A percentile compares a stretch with the other conserved stretches of the same genome.
phyloP scores from a whole-genome alignment of 1,140 invertebrate genomes.

The Latrodectus geometricus region DNA sequence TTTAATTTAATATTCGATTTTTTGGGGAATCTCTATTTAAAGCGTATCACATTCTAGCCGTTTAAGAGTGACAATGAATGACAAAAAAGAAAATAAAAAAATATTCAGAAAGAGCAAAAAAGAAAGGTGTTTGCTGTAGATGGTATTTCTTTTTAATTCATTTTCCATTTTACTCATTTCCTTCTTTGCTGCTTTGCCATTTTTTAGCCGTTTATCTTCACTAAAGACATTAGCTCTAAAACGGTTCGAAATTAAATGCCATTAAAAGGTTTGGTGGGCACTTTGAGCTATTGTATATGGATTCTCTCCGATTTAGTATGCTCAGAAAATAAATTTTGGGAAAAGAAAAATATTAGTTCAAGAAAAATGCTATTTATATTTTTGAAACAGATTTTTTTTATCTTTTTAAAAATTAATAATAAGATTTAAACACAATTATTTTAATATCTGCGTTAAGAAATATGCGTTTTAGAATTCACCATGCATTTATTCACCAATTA shows the following conservation, averaged over 20 bases:
- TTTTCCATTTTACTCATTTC: not conserved
- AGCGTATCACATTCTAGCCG: no score
- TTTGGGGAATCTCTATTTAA: no score
- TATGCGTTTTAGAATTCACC: no score
- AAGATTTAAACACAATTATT: no score
- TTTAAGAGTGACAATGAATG: slow-evolving; percentile 28
- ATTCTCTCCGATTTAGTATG: slow-evolving; percentile 16
- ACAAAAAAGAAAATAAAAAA: slow-evolving; percentile 30
- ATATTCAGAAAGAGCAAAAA: slow-evolving; percentile 28
- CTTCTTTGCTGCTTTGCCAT: slow-evolving; percentile 16
- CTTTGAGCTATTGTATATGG: slow-evolving; percentile 29
- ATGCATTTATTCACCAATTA: no score
- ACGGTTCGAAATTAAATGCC: slow-evolving; percentile 55
- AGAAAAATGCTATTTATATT: no score
- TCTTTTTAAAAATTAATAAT: no score
- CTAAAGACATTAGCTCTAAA: slow-evolving; percentile 52
- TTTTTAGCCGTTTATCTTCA: slow-evolving; percentile 47
- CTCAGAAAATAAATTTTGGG: no score
- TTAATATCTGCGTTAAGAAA: no score
- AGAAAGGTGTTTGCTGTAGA: slow-evolving; percentile 23
- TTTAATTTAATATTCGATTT: no score
- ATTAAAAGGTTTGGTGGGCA: slow-evolving; percentile 43
- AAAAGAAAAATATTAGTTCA: no score
- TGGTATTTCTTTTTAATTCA: slow-evolving; percentile 31
- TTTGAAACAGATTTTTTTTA: no score